Conservation (phyloP, 2,113 vertebrate genomes). For the Microcebus murinus region DNA sequence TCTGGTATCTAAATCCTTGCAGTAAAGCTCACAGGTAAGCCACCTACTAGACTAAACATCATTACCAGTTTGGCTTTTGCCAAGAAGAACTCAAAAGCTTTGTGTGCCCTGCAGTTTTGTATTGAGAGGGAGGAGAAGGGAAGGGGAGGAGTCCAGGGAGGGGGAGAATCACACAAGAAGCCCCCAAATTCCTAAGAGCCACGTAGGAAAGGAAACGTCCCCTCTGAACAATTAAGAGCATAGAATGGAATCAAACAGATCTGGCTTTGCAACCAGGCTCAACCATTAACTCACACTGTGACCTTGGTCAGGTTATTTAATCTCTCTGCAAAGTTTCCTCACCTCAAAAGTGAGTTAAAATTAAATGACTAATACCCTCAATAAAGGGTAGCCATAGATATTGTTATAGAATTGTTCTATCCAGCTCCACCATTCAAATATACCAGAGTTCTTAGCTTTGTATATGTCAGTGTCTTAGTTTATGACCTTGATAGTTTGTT, state of each 20-base stretch:
- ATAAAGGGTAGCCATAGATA: neutral
- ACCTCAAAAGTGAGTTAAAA: conserved; percentile 1
- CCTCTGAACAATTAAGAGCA: neutral
- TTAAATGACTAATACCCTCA: neutral
- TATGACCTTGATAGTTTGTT: neutral
- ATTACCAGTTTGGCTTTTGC: neutral
- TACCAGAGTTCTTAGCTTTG: neutral
- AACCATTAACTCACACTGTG: neutral
- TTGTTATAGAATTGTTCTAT: neutral
- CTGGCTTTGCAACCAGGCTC: neutral
- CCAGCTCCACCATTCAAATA: neutral
- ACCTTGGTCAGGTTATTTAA: neutral
- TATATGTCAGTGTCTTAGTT: neutral
- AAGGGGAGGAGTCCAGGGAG: no score
- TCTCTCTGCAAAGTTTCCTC: neutral
- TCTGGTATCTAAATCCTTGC: neutral
- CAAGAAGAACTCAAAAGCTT: neutral
- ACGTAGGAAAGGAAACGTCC: neutral
- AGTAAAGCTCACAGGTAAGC: neutral
- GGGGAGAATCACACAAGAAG: neutral
- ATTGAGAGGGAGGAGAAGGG: no score
- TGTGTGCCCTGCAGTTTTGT: no score
- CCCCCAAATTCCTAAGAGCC: neutral
- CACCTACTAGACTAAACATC: neutral
- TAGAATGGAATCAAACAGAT: neutral